A percentile compares a stretch with the other conserved stretches of the same genome.
These are phyloP conservation scores for Liodrosophila aerea DNA, from an alignment of 2,888 invertebrate species.

Conservation along the genomic window DNA sequence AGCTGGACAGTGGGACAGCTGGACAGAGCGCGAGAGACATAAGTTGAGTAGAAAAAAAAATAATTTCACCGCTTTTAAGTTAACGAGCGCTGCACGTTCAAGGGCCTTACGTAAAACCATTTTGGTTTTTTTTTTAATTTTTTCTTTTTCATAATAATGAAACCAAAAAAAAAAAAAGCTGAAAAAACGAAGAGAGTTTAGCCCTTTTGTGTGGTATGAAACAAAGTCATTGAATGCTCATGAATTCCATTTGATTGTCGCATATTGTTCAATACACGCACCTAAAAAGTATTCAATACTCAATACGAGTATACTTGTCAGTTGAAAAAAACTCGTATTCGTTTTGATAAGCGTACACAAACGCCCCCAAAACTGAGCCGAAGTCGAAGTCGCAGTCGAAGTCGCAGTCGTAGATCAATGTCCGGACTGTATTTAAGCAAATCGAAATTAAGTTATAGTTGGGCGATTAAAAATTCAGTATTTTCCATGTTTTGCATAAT, in stretches of 20 bases:
- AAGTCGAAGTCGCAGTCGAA: conserved; percentile 20
- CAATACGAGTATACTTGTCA: conserved; percentile 6
- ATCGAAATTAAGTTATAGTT: conserved; percentile 60
- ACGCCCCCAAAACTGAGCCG: conserved; percentile 34
- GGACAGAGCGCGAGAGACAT: conserved; percentile 25
- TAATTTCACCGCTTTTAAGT: conserved; percentile 66
- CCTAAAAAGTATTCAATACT: conserved; percentile 20
- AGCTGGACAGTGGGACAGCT: conserved; percentile 1
- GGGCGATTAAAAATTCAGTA: conserved; percentile 67
- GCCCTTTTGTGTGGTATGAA: conserved; percentile 61
- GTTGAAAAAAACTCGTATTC: conserved; percentile 6
- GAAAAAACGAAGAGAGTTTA: conserved; percentile 46
- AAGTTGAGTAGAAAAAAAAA: conserved; percentile 54
- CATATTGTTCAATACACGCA: conserved; percentile 49
- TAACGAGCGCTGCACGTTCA: conserved; percentile 71
- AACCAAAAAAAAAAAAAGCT: too few relatives aligned
- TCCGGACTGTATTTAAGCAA: conserved; percentile 51
- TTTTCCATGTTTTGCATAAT: conserved; percentile 78
- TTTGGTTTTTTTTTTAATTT: conserved; percentile 24
- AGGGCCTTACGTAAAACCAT: conserved; percentile 68
- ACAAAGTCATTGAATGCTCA: conserved; percentile 42
- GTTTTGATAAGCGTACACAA: conserved; percentile 39
- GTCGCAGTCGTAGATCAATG: conserved; percentile 51
- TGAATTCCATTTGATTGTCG: conserved; percentile 59
- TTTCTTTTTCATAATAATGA: conserved; percentile 30